Evolutionary conservation across 2,113 vertebrate species (phyloP).

Genomic region (Sebastes fasciatus): DNA sequence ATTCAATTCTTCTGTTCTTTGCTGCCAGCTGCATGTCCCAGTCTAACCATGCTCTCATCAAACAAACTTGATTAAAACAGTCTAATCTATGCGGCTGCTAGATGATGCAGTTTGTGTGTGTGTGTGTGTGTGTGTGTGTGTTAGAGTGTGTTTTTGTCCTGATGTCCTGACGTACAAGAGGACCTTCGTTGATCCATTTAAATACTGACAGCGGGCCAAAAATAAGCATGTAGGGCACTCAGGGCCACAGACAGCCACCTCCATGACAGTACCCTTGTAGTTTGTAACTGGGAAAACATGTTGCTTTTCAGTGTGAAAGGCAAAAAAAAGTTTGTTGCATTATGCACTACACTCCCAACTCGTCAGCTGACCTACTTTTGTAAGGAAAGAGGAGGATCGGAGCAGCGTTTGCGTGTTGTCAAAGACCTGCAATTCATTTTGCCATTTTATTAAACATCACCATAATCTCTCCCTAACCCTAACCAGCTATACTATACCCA

Average conservation of each 20-base stretch:
- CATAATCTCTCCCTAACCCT: not conserved
- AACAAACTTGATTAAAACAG: constrained; percentile 80
- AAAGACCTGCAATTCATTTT: not conserved
- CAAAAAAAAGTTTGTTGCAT: not conserved
- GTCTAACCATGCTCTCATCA: constrained; percentile 76
- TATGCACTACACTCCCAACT: not conserved
- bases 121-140: constrained; percentile 16
- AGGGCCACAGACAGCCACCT: constrained; percentile 17
- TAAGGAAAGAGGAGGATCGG: not conserved
- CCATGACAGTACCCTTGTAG: not conserved
- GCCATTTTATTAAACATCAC: not conserved
- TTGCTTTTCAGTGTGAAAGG: constrained; percentile 19
- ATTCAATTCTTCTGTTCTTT: constrained; percentile 74
- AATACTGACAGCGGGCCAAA: constrained; percentile 44
- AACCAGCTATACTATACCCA: not conserved
- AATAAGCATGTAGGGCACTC: constrained; percentile 49
- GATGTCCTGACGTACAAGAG: constrained; percentile 58
- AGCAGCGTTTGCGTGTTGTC: not conserved
- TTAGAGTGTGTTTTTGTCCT: constrained; percentile 26
- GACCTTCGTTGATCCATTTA: constrained; percentile 59
- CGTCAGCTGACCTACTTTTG: constrained; percentile 1
- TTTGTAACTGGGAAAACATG: constrained; percentile 17
- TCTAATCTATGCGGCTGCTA: constrained; percentile 71
- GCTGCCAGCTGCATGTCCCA: constrained; percentile 72
- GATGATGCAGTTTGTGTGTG: constrained; percentile 59